Conservation (phyloP, 1,140 invertebrate species). For the Epicauta chinensis region DNA sequence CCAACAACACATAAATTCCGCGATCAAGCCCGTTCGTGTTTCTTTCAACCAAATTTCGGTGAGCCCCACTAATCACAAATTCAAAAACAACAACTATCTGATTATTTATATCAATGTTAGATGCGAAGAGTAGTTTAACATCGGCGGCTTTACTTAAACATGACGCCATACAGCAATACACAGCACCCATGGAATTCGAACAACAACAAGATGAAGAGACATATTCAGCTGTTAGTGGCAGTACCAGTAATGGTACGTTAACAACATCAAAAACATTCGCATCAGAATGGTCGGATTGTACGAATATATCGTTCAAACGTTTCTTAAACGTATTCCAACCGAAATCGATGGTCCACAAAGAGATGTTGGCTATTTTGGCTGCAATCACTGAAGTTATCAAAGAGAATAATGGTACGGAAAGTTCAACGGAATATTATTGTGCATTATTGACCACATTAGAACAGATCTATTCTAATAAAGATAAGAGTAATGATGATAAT, state of each 20-base stretch:
- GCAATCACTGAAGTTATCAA: constrained; percentile 92
- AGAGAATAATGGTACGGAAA: constrained; percentile 75
- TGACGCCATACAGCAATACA: constrained; percentile 55
- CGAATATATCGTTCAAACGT: constrained; percentile 75
- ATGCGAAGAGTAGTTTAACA: constrained; percentile 61
- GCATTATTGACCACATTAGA: constrained; percentile 81
- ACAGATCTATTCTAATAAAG: constrained; percentile 49
- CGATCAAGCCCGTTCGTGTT: constrained; percentile 69
- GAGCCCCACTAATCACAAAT: constrained; percentile 7
- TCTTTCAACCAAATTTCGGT: constrained; percentile 72
- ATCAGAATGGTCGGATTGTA: constrained; percentile 81
- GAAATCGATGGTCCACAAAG: constrained; percentile 80
- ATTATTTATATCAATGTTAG: constrained; percentile 22
- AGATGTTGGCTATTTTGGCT: constrained; percentile 88
- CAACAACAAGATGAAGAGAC: background rate
- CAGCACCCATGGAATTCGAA: constrained; percentile 35
- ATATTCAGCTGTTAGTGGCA: no score
- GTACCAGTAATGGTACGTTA: no score
- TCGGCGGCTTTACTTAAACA: constrained; percentile 70
- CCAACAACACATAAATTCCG: constrained; percentile 74
- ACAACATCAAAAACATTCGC: constrained; percentile 83
- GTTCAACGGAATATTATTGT: constrained; percentile 89
- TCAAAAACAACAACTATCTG: constrained; percentile 6
- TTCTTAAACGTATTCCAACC: constrained; percentile 69
- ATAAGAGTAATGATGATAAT: no score